Evolutionary conservation across 1,140 invertebrate genomes (phyloP).

Genomic region (Cyphomyrmex costatus): DNA sequence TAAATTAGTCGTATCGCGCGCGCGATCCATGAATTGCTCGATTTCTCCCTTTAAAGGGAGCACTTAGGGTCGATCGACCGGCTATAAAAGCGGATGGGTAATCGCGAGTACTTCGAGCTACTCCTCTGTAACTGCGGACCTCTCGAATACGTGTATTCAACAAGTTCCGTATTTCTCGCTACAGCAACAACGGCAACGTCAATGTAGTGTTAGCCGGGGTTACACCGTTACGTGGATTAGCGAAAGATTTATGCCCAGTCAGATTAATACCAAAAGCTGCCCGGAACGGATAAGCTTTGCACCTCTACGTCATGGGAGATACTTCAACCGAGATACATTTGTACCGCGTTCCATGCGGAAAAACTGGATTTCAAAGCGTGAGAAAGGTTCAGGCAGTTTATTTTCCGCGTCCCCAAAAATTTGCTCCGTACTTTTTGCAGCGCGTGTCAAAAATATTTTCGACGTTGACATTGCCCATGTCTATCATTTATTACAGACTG

Average conservation of each 20-base stretch:
- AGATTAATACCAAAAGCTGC: slow-evolving; percentile 64
- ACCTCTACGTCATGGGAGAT: slow-evolving; percentile 51
- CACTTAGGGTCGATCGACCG: slow-evolving; percentile 55
- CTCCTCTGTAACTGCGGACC: slow-evolving; percentile 26
- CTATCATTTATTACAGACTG: slow-evolving; percentile 35
- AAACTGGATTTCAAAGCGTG: slow-evolving; percentile 46
- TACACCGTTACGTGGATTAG: slow-evolving; percentile 60
- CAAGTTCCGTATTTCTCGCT: slow-evolving; percentile 69
- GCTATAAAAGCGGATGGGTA: slow-evolving; percentile 33
- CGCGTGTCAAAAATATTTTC: slow-evolving; percentile 48
- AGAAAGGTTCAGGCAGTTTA: slow-evolving; percentile 41
- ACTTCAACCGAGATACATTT: slow-evolving; percentile 59
- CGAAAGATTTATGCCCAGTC: slow-evolving; percentile 56
- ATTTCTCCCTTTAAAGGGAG: slow-evolving; percentile 43
- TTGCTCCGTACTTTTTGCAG: slow-evolving; percentile 5
- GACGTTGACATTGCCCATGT: slow-evolving; percentile 2
- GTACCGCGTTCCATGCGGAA: slow-evolving; percentile 29
- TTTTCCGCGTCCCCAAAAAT: slow-evolving; percentile 43
- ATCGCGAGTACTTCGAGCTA: slow-evolving; percentile 10
- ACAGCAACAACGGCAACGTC: neutral
- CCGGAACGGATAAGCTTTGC: slow-evolving; percentile 60
- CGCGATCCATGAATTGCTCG: slow-evolving; percentile 39
- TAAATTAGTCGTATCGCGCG: slow-evolving; percentile 38
- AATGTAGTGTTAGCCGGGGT: neutral
- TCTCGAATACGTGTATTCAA: slow-evolving; percentile 66